phyloP scores from a whole-genome alignment of 2,888 invertebrate species.

The Meganola albula region DNA sequence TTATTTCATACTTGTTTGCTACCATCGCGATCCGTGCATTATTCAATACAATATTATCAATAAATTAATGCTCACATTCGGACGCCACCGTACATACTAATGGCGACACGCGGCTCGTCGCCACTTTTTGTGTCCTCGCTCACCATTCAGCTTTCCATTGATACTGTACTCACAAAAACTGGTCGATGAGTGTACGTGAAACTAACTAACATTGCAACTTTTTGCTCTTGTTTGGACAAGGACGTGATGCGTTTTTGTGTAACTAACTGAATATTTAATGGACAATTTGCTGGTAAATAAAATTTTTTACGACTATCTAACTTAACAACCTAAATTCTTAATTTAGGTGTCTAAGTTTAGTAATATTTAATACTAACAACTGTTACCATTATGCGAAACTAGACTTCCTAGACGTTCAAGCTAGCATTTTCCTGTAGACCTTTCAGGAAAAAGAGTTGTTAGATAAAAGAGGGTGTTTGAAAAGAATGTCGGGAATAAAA shows the following conservation, averaged over 20 bases:
- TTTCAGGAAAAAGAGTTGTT: too few species aligned
- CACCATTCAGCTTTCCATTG: conserved; percentile 71
- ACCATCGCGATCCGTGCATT: conserved; percentile 52
- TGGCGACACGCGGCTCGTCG: conserved; percentile 69
- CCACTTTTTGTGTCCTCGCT: conserved; percentile 50
- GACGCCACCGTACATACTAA: conserved; percentile 68
- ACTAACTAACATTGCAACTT: conserved; percentile 53
- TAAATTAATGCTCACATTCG: conserved; percentile 73
- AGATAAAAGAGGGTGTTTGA: too few species aligned
- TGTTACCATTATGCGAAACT: too few species aligned
- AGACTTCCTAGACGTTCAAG: too few species aligned
- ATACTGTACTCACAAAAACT: conserved; percentile 59
- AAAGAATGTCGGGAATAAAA: too few species aligned
- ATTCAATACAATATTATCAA: conserved; percentile 69
- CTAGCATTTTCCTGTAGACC: too few species aligned
- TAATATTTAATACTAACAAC: too few species aligned
- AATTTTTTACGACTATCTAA: too few species aligned
- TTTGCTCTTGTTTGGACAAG: conserved; percentile 48
- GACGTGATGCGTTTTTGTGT: conserved; percentile 62
- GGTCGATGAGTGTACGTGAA: conserved; percentile 47
- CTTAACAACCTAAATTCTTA: too few species aligned
- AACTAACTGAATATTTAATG: conserved; percentile 56
- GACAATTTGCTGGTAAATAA: too few species aligned
- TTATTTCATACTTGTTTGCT: too few species aligned
- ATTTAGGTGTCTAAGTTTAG: too few species aligned